A percentile compares a stretch with the other conserved stretches of the same genome.
These are phyloP conservation scores for Gadus chalcogrammus DNA, from an alignment of 2,113 vertebrate species.

Conservation along the genomic window DNA sequence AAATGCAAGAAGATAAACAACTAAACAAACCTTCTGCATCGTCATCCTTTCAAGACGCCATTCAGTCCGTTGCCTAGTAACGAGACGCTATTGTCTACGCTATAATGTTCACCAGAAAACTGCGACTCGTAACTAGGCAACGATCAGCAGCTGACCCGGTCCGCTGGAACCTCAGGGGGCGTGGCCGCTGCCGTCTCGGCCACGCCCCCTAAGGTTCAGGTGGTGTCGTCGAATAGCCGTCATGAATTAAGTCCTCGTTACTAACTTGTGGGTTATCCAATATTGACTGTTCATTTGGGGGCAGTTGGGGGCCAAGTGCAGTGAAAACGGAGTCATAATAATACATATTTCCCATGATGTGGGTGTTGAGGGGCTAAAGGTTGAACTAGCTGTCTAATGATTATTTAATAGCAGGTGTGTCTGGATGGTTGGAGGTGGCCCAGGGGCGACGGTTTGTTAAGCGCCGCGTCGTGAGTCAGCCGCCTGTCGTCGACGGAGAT, in stretches of 20 bases:
- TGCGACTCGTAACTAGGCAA: constrained; percentile 42
- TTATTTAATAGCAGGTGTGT: constrained; percentile 64
- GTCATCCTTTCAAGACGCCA: constrained; percentile 41
- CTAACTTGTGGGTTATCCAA: no score
- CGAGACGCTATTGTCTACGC: not conserved
- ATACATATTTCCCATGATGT: no score
- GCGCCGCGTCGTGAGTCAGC: constrained; percentile 43
- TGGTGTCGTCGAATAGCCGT: no score
- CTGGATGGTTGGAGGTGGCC: constrained; percentile 59
- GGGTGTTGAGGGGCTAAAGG: no score
- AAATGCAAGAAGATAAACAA: no score
- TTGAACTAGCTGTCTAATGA: constrained; percentile 56
- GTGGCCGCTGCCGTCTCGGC: not conserved
- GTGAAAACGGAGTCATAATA: no score
- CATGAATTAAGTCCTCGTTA: no score
- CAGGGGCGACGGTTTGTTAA: constrained; percentile 29
- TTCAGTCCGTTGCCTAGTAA: constrained; percentile 50
- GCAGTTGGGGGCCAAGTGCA: no score
- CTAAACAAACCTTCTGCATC: constrained; percentile 63
- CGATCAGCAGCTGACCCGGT: constrained; percentile 19
- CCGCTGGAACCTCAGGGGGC: not conserved
- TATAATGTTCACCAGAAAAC: no score
- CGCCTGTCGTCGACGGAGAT: constrained; percentile 65
- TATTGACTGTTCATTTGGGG: no score
- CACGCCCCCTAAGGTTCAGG: not conserved